Conservation (phyloP, 2,113 vertebrate genomes). For the Prunella himalayana region DNA sequence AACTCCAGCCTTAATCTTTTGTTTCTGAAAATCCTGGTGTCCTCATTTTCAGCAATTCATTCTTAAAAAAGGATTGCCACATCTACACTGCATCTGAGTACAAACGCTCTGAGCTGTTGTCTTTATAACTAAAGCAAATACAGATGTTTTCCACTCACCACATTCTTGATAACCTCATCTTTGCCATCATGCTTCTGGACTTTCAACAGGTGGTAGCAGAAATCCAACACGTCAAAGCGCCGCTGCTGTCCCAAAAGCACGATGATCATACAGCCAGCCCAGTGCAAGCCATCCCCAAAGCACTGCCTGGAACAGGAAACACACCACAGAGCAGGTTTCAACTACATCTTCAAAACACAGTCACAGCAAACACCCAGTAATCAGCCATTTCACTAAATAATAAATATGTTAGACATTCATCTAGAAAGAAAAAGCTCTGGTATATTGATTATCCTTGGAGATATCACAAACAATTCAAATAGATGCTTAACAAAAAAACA, state of each 20-base stretch:
- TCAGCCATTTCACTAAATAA: neutral
- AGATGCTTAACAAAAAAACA: neutral
- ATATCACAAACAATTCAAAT: neutral
- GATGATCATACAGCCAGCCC: conserved; percentile 90
- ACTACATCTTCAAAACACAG: neutral
- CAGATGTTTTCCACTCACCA: conserved; percentile 73
- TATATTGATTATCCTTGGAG: neutral
- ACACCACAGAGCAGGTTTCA: neutral
- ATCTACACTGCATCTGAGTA: rapidly evolving
- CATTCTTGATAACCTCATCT: conserved; percentile 88
- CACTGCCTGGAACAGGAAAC: conserved; percentile 74
- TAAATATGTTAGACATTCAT: neutral
- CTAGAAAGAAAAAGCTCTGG: neutral
- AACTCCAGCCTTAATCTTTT: neutral
- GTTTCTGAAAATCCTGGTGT: neutral
- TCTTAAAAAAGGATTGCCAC: neutral
- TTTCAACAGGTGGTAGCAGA: conserved; percentile 87
- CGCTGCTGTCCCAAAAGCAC: conserved; percentile 86
- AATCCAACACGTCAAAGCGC: conserved; percentile 85
- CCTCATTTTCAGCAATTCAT: neutral
- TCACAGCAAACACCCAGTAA: neutral
- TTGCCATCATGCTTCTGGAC: conserved; percentile 89
- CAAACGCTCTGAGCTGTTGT: neutral
- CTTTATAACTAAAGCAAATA: rapidly evolving
- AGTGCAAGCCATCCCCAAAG: conserved; percentile 87